A percentile compares a stretch with the other conserved stretches of the same genome.
These are phyloP conservation scores for Metridium senile DNA, from an alignment of 92 coral and sea anemone genomes.

Conservation along the genomic window DNA sequence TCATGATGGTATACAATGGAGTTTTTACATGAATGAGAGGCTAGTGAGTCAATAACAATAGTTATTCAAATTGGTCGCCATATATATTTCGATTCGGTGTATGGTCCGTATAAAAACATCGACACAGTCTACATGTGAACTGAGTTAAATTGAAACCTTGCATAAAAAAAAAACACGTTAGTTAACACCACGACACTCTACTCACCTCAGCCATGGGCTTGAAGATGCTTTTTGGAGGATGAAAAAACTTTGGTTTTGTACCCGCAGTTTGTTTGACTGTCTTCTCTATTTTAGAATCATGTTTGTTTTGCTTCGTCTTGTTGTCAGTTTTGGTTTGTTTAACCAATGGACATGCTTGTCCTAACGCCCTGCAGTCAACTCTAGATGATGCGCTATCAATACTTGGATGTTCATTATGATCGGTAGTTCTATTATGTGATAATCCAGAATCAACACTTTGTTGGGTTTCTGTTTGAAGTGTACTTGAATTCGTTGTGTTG, in stretches of 20 bases:
- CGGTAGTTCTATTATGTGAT: background rate
- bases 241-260: constrained; percentile 72
- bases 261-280: constrained; percentile 10
- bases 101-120: too few species aligned
- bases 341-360: constrained; percentile 14
- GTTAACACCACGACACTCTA: background rate
- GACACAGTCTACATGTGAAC: too few species aligned
- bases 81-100: too few species aligned
- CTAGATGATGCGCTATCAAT: background rate
- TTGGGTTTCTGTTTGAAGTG: background rate
- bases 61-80: too few species aligned
- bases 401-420: background rate
- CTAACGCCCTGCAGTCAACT: constrained; percentile 11
- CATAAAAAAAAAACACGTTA: background rate
- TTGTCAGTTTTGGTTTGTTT: background rate
- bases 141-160: too few species aligned
- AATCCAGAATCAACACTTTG: background rate
- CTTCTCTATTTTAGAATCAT: background rate
- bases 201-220: constrained; percentile 84
- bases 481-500: background rate
- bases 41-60: too few species aligned
- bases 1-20: too few species aligned
- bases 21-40: too few species aligned
- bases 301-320: background rate
- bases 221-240: constrained; percentile 91